Evolutionary conservation across 2,797 vertebrate genomes (phyloP), one percentile per base, ranked within the genome.

Genomic region (Nyctibius grandis): DNA sequence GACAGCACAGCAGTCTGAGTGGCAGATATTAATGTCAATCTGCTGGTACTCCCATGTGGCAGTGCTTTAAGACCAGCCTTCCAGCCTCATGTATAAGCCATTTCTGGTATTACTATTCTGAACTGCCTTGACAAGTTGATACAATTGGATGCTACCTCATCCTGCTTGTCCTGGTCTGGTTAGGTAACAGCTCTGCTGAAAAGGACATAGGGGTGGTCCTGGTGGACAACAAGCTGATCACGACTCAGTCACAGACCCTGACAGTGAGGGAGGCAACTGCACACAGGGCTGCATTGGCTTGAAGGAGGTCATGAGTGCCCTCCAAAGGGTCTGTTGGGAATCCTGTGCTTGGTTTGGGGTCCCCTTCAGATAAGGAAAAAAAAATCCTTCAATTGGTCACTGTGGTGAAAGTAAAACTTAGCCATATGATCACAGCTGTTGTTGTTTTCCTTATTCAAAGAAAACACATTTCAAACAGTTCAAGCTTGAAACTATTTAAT

Each of bases 31-130:
- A n/a, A 21, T 19, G 4, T 7, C 47, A 20, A 1, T 29, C 60
- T 40, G 11, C 9, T 31, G 11, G 16, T 48, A 0, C 5, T 8
- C 11, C 33, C 3, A 1, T 0, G 2, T 42, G 48, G 25, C 3
- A 1, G 7, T 63, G 29, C 38, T 72, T 40, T 29, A 31, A 25
- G 2, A 0, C 28, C 16, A 9, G 9, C 16, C 40, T 73, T 56
- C 74, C 50, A 64, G 45, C 34, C 67, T 54, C 9, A 8, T 26
- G 15, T 25, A 11, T 6, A 14, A 44, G 1, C 28, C 19, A 7
- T 40, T 88, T 25, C 48, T 54, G 25, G 12, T n/a, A 6, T 6
- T 53, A 34, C 21, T 69, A 48, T 5, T 42, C 45, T 48, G 36
- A 65, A 17, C 33, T 76, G 21, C 53, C 18, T 77, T 56, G 59